A percentile compares a stretch with the other conserved stretches of the same genome.
Conservation (phyloP, 2,888 invertebrate genomes). For the Hyposoter didymator region DNA sequence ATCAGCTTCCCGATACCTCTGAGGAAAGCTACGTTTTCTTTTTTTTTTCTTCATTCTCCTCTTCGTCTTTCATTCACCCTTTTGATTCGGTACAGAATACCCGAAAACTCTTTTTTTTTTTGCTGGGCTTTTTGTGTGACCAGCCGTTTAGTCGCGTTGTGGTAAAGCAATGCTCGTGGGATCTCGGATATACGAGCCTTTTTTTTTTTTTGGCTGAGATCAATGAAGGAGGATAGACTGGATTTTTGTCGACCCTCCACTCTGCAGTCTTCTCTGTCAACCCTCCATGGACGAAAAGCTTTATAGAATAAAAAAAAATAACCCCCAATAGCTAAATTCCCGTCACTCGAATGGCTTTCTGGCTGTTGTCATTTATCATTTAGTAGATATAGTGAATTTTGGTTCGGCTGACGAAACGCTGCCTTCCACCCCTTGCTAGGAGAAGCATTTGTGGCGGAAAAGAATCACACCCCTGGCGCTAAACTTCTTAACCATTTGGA, state of each 20-base stretch:
- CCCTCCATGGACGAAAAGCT: constrained; percentile 11
- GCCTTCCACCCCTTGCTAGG: not conserved
- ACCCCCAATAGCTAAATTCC: constrained; percentile 16
- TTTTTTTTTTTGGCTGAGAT: constrained; percentile 46
- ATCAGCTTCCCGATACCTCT: constrained; percentile 49
- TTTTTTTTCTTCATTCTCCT: constrained; percentile 45
- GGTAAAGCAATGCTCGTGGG: constrained; percentile 20
- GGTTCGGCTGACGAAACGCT: constrained; percentile 6
- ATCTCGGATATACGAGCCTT: constrained; percentile 42
- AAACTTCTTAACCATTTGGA: not conserved
- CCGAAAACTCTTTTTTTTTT: constrained; percentile 41
- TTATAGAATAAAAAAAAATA: not conserved
- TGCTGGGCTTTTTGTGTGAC: constrained; percentile 11
- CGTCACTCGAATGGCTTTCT: constrained; percentile 44
- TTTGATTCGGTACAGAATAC: constrained; percentile 7
- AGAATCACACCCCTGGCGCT: not conserved
- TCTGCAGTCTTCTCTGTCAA: constrained; percentile 17
- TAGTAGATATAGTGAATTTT: constrained; percentile 49
- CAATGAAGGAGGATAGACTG: constrained; percentile 46
- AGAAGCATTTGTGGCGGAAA: not conserved
- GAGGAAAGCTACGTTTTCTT: constrained; percentile 43
- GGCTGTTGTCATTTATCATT: constrained; percentile 57
- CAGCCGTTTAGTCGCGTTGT: constrained; percentile 46
- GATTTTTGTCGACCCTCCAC: constrained; percentile 49
- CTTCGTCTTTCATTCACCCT: constrained; percentile 25